Evolutionary conservation across 2,113 vertebrate species (phyloP), one percentile per base, ranked within the genome.

Genomic region (Myrmophylax atrothorax): DNA sequence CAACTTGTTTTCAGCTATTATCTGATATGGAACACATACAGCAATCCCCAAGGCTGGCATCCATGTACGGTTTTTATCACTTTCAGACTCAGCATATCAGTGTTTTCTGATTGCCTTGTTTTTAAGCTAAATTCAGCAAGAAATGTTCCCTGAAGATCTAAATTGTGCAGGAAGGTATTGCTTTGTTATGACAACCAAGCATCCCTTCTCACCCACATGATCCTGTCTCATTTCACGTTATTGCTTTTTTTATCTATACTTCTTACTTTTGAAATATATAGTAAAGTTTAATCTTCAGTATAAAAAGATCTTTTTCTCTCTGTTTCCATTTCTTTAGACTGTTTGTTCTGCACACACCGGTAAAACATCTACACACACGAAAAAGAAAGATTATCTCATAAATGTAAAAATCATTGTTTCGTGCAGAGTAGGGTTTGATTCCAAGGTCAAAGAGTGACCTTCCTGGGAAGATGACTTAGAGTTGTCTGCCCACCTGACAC

Each of bases 71-170:
- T 77, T 96, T 91, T 94, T 82, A 85, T 93, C 87, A 74, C 40
- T 63, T 63, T n/a, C 68, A 96, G 85, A 42, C 40, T 72, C 50
- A 90, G 59, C 26, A 50, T 70, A 92, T 95, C 81, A 94, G 58
- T 90, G 35, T 82, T 97, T 89, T 94, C 83, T 79, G 69, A 28
- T 63, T 94, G 60, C 94, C 74, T 87, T 96, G 64, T 87, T 96
- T 95, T 97, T 91, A 93, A 89, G 53, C 55, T 82, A 92, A 96
- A 94, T 96, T 79, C 93, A 93, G 44, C 50, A 94, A 84, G 68
- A 97, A 96, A 91, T 50, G 46, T 93, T 96, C 76, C 82, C 74
- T 28, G 24, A 69, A 89, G 46, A 75, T 77, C 49, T 56, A 63
- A 81, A 79, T 53, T 86, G 42, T 83, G 81, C 90, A 72, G 88